Evolutionary conservation across 2,113 vertebrate species (phyloP).

Genomic region (Lonchura striata): DNA sequence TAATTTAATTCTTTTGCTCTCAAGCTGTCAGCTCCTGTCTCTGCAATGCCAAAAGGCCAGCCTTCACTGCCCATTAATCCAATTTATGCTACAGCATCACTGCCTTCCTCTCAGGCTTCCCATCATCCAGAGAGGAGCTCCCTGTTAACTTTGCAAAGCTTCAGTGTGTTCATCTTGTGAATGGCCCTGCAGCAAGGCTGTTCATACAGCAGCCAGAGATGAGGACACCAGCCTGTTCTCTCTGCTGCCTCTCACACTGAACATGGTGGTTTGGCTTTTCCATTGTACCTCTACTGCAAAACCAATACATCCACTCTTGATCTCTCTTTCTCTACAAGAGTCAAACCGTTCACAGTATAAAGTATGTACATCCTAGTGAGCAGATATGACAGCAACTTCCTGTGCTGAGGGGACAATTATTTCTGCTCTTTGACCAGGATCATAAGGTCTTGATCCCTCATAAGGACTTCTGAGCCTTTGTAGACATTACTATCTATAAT

Average conservation of each 20-base stretch:
- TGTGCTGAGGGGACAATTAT: neutral
- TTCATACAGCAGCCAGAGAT: neutral
- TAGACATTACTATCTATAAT: neutral
- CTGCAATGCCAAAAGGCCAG: constrained; percentile 1
- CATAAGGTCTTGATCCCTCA: neutral
- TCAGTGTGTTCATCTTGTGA: neutral
- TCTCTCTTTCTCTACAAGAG: neutral
- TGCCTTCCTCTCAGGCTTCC: neutral
- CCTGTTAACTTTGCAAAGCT: neutral
- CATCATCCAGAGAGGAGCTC: neutral
- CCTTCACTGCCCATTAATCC: constrained; percentile 36
- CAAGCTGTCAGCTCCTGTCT: constrained; percentile 19
- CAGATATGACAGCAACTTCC: neutral
- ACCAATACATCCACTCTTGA: neutral
- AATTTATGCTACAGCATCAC: constrained; percentile 13
- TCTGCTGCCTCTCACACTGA: neutral
- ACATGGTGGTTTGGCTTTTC: neutral
- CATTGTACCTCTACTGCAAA: neutral
- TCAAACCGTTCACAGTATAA: neutral
- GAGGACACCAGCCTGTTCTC: neutral
- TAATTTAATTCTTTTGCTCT: constrained; percentile 41
- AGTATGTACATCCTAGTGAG: neutral
- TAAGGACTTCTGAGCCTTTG: neutral
- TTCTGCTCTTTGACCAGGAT: neutral
- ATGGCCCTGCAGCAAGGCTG: neutral